Percentiles rank a stretch among this genome's conserved stretches.
Evolutionary conservation across 2,888 invertebrate species (phyloP).

Genomic region (Eupithecia subfuscata): DNA sequence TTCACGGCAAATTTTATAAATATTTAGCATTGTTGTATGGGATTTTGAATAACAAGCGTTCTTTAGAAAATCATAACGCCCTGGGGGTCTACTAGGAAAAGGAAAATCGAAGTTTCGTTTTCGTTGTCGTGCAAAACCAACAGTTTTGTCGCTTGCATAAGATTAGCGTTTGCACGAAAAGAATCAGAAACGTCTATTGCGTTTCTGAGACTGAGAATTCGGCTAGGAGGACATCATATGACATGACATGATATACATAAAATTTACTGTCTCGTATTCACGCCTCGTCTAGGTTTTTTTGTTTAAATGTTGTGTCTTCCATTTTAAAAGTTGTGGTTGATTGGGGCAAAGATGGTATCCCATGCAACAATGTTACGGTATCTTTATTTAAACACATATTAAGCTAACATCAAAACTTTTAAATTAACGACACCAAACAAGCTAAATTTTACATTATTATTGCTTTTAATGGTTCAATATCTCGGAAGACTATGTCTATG

Average conservation of each 20-base stretch:
- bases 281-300: neutral
- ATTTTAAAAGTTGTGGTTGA: neutral
- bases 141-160: too few relatives aligned
- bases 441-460: conserved; percentile 52
- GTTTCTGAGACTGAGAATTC: neutral
- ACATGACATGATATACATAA: too few relatives aligned
- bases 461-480: conserved; percentile 69
- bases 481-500: conserved; percentile 67
- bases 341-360: neutral
- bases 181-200: too few relatives aligned
- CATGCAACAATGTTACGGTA: conserved; percentile 4
- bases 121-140: too few relatives aligned
- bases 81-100: too few relatives aligned
- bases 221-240: too few relatives aligned
- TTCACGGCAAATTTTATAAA: conserved; percentile 16
- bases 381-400: conserved; percentile 7
- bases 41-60: neutral
- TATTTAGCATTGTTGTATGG: conserved; percentile 13
- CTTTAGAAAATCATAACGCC: neutral
- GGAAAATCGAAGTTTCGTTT: too few relatives aligned
- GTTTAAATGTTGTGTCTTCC: neutral
- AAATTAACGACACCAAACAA: conserved; percentile 49
- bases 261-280: neutral
- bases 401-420: conserved; percentile 61
- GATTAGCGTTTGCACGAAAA: too few relatives aligned